Percentiles rank a stretch among this genome's conserved stretches.
Evolutionary conservation across 2,113 vertebrate genomes (phyloP).

Genomic region (Cynopterus brachyotis): DNA sequence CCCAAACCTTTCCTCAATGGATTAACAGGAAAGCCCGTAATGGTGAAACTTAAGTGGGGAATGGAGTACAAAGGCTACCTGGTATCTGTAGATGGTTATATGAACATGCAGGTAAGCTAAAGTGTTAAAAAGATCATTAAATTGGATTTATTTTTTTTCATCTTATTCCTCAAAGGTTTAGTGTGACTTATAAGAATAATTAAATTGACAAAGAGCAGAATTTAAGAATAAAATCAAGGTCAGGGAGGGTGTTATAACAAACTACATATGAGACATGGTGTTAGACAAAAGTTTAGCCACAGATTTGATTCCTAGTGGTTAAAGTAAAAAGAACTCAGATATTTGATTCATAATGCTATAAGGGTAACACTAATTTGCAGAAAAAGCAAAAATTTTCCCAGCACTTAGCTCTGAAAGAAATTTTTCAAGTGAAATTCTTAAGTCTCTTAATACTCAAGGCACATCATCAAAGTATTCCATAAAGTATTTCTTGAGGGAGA

Average conservation of each 20-base stretch:
- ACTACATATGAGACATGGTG: not conserved
- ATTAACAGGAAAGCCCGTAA: slow-evolving; percentile 97
- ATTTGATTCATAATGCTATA: not conserved
- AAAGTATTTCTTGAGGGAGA: not conserved
- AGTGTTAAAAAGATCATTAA: not conserved
- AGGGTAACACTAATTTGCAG: not conserved
- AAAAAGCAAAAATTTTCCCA: not conserved
- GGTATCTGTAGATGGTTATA: slow-evolving; percentile 97
- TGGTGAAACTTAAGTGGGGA: slow-evolving; percentile 99
- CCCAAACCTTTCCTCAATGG: slow-evolving; percentile 98
- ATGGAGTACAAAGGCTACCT: slow-evolving; percentile 99
- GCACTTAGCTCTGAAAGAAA: not conserved
- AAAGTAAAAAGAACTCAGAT: not conserved
- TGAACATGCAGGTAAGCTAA: slow-evolving; percentile 97
- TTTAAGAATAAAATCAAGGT: not conserved
- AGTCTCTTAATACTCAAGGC: not conserved
- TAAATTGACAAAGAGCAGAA: not conserved
- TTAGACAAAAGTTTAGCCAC: not conserved
- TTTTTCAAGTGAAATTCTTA: not conserved
- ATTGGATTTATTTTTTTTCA: not conserved
- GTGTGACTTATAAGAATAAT: not conserved
- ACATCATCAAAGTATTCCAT: not conserved
- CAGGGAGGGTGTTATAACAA: not conserved
- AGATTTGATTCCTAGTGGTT: not conserved
- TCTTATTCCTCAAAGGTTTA: not conserved